Conservation (phyloP, 2,113 vertebrate genomes). For the Ailuropoda melanoleuca region DNA sequence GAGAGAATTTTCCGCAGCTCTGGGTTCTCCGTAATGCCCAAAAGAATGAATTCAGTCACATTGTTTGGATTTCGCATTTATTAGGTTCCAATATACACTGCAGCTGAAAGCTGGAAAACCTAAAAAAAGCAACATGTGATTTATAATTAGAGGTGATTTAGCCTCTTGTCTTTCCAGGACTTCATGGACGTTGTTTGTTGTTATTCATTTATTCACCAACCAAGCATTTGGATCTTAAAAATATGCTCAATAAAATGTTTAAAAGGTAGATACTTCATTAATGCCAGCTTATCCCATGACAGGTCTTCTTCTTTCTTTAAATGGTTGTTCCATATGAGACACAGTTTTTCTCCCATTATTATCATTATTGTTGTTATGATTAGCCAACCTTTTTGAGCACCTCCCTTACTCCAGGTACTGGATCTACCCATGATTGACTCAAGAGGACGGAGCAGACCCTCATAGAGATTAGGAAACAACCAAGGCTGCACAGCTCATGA, state of each 20-base stretch:
- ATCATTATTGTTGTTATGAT: neutral
- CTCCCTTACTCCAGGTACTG: neutral
- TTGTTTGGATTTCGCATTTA: conserved; percentile 22
- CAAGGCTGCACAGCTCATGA: neutral
- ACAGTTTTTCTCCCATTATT: neutral
- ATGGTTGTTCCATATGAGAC: neutral
- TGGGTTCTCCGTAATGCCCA: neutral
- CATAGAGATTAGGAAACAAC: too few species aligned
- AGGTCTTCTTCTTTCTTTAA: neutral
- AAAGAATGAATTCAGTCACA: conserved; percentile 30
- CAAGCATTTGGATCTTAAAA: neutral
- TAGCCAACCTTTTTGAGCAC: neutral
- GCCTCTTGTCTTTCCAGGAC: neutral
- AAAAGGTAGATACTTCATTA: neutral
- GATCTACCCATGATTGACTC: neutral
- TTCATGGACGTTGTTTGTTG: neutral
- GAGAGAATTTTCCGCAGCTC: neutral
- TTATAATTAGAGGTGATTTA: neutral
- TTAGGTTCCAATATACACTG: neutral
- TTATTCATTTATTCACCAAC: neutral
- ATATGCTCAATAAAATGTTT: neutral
- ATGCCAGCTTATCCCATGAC: too few species aligned
- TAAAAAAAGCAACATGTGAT: neutral
- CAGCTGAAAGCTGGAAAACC: neutral
- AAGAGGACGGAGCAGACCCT: too few species aligned